These are phyloP conservation scores for Propithecus perrieri DNA, from an alignment of 2,797 vertebrate species.

Conservation along the genomic window DNA sequence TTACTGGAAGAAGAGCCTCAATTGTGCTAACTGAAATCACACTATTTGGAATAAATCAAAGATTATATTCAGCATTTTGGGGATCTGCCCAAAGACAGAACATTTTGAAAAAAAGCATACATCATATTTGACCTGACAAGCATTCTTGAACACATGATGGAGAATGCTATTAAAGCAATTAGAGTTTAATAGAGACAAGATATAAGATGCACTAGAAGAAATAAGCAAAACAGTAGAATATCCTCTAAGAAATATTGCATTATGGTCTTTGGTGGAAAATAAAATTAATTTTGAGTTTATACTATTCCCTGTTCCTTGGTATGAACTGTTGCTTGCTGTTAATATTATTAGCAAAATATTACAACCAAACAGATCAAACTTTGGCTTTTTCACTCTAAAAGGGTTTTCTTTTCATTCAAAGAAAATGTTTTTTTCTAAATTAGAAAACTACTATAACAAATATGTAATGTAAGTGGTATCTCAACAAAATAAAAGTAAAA, in stretches of 20 bases:
- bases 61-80: background rate
- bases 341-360: conserved; percentile 11
- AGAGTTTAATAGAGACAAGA: background rate
- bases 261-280: background rate
- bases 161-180: background rate
- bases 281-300: conserved; percentile 42
- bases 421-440: background rate
- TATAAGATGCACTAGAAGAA: background rate
- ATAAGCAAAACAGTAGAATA: background rate
- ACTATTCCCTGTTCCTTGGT: background rate
- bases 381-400: conserved; percentile 2
- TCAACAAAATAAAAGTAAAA: background rate
- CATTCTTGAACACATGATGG: background rate
- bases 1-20: background rate
- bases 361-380: background rate
- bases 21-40: background rate
- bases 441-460: background rate
- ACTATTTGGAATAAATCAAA: background rate
- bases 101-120: background rate
- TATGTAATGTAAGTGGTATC: background rate
- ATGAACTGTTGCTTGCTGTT: background rate
- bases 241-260: background rate
- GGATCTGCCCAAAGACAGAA: background rate
- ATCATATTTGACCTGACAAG: background rate
- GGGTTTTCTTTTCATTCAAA: background rate